Conservation (phyloP, 2,113 vertebrate genomes). For the Genyomyrus donnyi region DNA sequence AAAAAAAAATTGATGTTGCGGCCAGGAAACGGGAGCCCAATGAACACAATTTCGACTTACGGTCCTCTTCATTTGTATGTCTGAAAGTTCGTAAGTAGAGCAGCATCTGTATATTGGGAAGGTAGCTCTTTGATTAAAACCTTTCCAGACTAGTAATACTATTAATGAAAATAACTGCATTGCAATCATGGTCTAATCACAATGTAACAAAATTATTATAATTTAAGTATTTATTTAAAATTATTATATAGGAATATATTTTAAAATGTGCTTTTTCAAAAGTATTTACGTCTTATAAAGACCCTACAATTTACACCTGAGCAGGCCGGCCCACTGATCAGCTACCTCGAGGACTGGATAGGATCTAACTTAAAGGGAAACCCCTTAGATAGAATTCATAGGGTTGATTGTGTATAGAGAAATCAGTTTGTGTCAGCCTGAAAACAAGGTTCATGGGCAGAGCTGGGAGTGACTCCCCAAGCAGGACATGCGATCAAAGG, state of each 20-base stretch:
- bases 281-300: not conserved
- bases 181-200: not conserved
- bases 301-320: not conserved
- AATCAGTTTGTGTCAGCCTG: not conserved
- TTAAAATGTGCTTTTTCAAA: not conserved
- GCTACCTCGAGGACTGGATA: not conserved
- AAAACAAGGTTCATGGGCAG: not conserved
- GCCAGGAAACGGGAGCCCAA: too few species aligned
- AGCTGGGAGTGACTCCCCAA: not conserved
- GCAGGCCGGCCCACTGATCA: not conserved
- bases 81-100: too few species aligned
- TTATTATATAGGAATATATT: not conserved
- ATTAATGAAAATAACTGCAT: not conserved
- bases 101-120: not conserved
- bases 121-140: not conserved
- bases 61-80: too few species aligned
- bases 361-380: not conserved
- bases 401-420: not conserved
- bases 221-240: not conserved
- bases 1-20: too few species aligned
- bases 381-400: not conserved
- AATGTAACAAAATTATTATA: not conserved
- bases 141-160: not conserved
- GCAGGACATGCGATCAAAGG: not conserved
- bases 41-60: too few species aligned